Base-by-base conservation (phyloP, 1,140 invertebrate species). In the Magallana ariakensis region DNA sequence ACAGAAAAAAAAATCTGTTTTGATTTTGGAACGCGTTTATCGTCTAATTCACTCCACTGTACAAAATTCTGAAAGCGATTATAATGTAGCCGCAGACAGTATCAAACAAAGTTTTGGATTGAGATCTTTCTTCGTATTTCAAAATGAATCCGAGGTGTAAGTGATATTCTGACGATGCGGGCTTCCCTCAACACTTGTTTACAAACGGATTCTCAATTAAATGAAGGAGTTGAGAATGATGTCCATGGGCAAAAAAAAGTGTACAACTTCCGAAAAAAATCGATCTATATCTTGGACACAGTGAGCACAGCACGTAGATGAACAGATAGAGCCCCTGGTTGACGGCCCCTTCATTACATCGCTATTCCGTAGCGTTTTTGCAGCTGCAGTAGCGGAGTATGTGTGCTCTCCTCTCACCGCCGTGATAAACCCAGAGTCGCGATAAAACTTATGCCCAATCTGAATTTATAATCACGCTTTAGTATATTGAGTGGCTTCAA, bases 401-500 rank as follows among this genome's bases (percentile, higher is more conserved):
- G 22, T 26, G 33, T 33, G 66, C 19, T 19, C 66, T 26, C 66
- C 10, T 26, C 66, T 75, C 66, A 19, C 11, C 19, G 62, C 6
- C 19, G 19, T 70, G 62, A 70, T 70, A 70, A 46, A 70, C 62
- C 33, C 1, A 26, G 66, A 11, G 19, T 75, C 19, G 66, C 66
- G 66, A 75, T 75, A 75, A 75, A 75, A 75, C 66, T 75, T 75
- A 75, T 75, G 66, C 66, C 66, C 66, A 75, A 75, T 75, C 66
- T 75, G 66, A 75, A 75, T 75, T 75, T 75, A 75, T 75, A 75
- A 75, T 75, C 66, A 75, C 19, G 22, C 66, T 75, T 75, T 10
- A 26, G 19, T 16, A 62, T 75, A 75, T 75, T 75, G 66, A 75
- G 66, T 33, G 66, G 66, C 66, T 75, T 75, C 66, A 33, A 75